Evolutionary conservation across 2,113 vertebrate species (phyloP).

Genomic region (Pogona vitticeps): DNA sequence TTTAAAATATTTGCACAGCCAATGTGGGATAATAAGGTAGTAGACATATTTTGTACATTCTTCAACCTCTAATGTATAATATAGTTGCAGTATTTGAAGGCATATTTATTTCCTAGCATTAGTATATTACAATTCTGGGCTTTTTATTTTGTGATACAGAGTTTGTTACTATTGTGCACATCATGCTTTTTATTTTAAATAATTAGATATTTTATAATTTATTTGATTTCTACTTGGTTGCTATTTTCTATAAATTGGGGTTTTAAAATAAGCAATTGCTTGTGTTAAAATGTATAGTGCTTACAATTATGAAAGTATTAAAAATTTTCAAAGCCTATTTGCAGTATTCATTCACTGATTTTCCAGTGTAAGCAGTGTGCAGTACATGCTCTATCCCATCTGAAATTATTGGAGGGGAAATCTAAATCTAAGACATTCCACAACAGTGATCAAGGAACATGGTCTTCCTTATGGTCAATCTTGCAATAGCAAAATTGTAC

Average conservation of each 20-base stretch:
- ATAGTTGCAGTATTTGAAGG: not conserved
- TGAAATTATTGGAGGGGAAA: not conserved
- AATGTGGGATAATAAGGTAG: not conserved
- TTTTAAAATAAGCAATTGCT: constrained; percentile 17
- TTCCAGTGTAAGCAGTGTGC: not conserved
- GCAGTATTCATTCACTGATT: not conserved
- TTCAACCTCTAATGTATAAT: not conserved
- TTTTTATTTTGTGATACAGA: constrained; percentile 21
- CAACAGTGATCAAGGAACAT: not conserved
- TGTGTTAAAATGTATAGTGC: not conserved
- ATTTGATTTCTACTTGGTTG: not conserved
- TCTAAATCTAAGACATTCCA: constrained; percentile 7
- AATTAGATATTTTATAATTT: not conserved
- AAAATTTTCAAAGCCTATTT: not conserved
- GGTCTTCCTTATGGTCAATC: not conserved
- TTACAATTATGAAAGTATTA: not conserved
- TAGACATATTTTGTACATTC: not conserved
- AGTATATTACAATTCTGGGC: not conserved
- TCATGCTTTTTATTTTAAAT: not conserved
- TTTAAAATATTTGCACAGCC: not conserved
- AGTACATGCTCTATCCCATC: not conserved
- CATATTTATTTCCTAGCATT: not conserved
- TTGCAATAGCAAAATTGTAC: not conserved
- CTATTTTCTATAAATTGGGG: constrained; percentile 21
- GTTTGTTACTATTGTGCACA: not conserved